Conservation (phyloP, 2,888 invertebrate species). For the Oligia fasciuncula region DNA sequence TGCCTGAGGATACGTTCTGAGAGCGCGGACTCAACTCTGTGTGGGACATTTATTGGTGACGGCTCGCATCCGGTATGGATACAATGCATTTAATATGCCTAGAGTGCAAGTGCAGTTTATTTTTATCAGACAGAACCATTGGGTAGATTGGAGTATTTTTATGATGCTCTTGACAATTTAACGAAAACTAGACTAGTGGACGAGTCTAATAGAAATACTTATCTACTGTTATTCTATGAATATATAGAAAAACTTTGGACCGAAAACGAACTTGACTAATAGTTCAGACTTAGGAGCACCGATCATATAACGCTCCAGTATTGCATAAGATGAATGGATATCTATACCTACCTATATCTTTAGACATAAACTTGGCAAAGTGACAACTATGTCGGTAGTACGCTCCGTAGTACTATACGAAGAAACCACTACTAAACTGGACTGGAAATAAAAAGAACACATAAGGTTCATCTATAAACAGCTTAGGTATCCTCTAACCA, state of each 20-base stretch:
- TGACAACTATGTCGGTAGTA: slow-evolving; percentile 47
- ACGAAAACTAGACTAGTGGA: not conserved
- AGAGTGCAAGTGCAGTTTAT: slow-evolving; percentile 13
- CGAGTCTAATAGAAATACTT: not conserved
- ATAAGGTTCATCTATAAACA: not conserved
- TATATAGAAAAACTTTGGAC: not conserved
- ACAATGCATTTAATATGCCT: slow-evolving; percentile 22
- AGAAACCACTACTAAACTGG: not conserved
- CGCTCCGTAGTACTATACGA: slow-evolving; percentile 42
- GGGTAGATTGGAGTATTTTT: not conserved
- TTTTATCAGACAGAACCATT: slow-evolving; percentile 5
- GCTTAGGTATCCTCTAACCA: not conserved
- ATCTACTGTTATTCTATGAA: not conserved
- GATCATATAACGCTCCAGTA: not conserved
- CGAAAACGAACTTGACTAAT: not conserved
- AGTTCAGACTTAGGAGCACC: not conserved
- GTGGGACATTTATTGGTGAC: slow-evolving; percentile 28
- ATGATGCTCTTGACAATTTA: not conserved
- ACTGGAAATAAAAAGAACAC: slow-evolving; percentile 13
- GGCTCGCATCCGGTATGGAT: slow-evolving; percentile 21
- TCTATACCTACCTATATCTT: not conserved
- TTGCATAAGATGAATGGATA: slow-evolving; percentile 40
- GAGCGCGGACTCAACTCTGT: slow-evolving; percentile 8
- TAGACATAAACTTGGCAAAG: slow-evolving; percentile 34
- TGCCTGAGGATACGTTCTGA: not conserved